Base-by-base conservation (phyloP, 2,113 vertebrate genomes). In the Indri indri region DNA sequence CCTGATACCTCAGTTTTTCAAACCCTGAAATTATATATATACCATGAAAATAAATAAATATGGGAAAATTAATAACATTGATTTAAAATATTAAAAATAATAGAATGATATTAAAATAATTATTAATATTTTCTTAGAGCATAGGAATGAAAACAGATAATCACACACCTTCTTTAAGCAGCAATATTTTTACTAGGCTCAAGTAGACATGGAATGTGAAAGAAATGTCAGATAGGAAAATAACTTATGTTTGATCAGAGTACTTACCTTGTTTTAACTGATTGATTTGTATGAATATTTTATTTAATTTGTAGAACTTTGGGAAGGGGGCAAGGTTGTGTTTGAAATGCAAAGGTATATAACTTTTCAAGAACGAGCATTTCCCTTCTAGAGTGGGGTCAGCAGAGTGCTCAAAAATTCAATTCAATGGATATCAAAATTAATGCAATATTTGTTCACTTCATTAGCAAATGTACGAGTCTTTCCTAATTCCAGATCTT, bases 11-110 rank as follows among this genome's bases (percentile, higher is more conserved):
- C 61, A 22, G 37, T 52, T 87, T 90, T 93, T 90, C 76, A 96
- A 74, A 4, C 6, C 5, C 54, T 92, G 22, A 93, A 66, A 57
- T 92, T 80, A 83, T 54, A 52, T 40, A 54, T 82, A 32, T 79
- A 12, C 6, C 42, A 92, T 83, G 20, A 82, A 63, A 92, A 86
- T 30, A 77, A 66, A 77, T 63, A 88, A 83, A 13, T 90, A 66
- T 91, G 37, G 59, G 12, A 88, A 83, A 77, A 66, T 0, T 40
- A 10, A 47, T 85, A 63, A 32, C 23, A 71, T 0, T 76, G 37
- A 61, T 81, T 50, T 70, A 27, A 76, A 91, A 57, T 65, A 89
- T 57, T 86, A 65, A 92, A 91, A 90, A 63, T 63, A 65, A 87
- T 32, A 52, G 30, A 70, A 45, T 54, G 25, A 47, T 45, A 93